Percentiles rank a stretch among this genome's conserved stretches.
phyloP scores from a whole-genome alignment of 2,113 vertebrate genomes.

The Pitta sordida region DNA sequence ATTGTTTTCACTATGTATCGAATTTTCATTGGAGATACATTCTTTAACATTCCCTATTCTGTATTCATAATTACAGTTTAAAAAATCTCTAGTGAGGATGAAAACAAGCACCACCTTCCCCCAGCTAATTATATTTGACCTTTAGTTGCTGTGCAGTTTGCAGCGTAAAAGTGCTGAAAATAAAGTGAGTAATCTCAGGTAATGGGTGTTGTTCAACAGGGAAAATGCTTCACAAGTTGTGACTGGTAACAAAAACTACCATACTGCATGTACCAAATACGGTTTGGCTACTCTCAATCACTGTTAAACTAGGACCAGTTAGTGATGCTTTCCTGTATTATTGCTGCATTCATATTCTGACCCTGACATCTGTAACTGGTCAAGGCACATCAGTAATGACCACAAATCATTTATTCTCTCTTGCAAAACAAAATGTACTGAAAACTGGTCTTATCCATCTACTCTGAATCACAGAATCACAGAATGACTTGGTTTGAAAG shows the following conservation, averaged over 20 bases:
- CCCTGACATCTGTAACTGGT: not conserved
- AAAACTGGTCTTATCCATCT: slow-evolving; percentile 30
- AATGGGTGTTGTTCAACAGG: not conserved
- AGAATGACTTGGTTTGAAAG: not conserved
- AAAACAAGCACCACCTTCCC: slow-evolving; percentile 27
- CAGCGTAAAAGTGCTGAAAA: not conserved
- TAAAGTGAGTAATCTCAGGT: not conserved
- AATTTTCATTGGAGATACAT: not conserved
- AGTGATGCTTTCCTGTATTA: not conserved
- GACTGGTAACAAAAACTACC: not conserved
- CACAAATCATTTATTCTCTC: not conserved
- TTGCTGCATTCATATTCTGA: not conserved
- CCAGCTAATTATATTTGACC: slow-evolving; percentile 44
- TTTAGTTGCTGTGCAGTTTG: not conserved
- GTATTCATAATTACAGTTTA: not conserved
- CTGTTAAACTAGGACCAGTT: not conserved
- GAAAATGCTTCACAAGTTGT: not conserved
- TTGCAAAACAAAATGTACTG: slow-evolving; percentile 10
- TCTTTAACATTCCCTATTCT: not conserved
- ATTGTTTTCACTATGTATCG: not conserved
- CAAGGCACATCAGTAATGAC: not conserved
- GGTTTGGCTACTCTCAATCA: not conserved
- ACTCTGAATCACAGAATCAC: not conserved
- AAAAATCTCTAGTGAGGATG: not conserved
- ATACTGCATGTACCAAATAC: not conserved